Conservation (phyloP, 2,113 vertebrate genomes). For the Hippocampus mohnikei region DNA sequence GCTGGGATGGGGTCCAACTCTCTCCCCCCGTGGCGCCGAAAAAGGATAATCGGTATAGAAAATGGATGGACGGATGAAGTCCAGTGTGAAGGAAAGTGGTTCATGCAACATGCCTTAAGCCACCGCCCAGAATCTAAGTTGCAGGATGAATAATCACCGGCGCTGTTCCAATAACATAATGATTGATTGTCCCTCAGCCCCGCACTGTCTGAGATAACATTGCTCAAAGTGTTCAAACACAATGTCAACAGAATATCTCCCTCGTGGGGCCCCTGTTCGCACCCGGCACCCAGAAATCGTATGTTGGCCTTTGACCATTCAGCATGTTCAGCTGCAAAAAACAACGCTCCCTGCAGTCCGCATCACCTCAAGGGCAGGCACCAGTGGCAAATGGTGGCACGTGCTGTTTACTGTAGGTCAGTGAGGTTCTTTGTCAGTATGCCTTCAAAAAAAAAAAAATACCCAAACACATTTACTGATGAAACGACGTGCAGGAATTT, state of each 20-base stretch:
- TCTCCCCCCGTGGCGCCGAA: neutral
- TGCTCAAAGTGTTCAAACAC: constrained; percentile 65
- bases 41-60: neutral
- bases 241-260: constrained; percentile 64
- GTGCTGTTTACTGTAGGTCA: constrained; percentile 46
- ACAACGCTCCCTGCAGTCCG: constrained; percentile 38
- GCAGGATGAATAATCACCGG: constrained; percentile 62
- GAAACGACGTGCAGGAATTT: constrained; percentile 33
- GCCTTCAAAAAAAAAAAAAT: constrained; percentile 16
- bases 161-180: constrained; percentile 62
- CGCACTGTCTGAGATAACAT: constrained; percentile 70
- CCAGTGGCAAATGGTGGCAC: constrained; percentile 40
- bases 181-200: constrained; percentile 61
- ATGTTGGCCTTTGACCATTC: constrained; percentile 51
- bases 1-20: neutral
- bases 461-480: constrained; percentile 18
- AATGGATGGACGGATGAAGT: constrained; percentile 7
- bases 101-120: constrained; percentile 30
- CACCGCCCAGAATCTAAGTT: constrained; percentile 57
- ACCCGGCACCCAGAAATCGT: constrained; percentile 48
- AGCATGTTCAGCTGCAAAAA: constrained; percentile 60
- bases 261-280: constrained; percentile 41
- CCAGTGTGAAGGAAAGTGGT: constrained; percentile 21
- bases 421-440: constrained; percentile 37
- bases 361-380: constrained; percentile 33